phyloP scores from a whole-genome alignment of 2,888 invertebrate species.

The Caenorhabditis sinica region DNA sequence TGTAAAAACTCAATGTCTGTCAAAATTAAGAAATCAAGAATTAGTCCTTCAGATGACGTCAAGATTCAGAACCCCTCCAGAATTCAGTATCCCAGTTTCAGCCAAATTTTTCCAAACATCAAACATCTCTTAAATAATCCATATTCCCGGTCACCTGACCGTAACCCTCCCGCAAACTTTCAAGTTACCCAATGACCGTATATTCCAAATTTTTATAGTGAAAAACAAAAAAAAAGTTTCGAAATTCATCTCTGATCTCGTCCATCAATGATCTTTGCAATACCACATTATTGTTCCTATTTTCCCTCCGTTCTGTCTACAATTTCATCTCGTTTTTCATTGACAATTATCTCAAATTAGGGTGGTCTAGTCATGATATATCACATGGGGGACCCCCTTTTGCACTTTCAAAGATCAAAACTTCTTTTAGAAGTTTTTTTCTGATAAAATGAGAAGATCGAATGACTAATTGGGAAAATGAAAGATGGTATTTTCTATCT shows the following conservation, averaged over 20 bases:
- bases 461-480: neutral
- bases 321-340: constrained; percentile 12
- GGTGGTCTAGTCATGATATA: neutral
- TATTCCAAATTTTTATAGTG: too few species aligned
- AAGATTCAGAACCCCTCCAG: too few species aligned
- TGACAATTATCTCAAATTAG: constrained; percentile 2
- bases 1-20: too few species aligned
- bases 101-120: too few species aligned
- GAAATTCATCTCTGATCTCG: constrained; percentile 7
- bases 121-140: too few species aligned
- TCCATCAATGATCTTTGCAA: neutral
- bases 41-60: too few species aligned
- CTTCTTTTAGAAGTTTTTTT: neutral
- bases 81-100: too few species aligned
- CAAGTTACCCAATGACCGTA: too few species aligned
- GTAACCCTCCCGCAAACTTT: too few species aligned
- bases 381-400: neutral
- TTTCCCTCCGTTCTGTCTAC: neutral
- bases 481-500: neutral
- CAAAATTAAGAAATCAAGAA: too few species aligned
- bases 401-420: constrained; percentile 28
- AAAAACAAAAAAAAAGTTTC: too few species aligned
- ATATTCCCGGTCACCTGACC: too few species aligned
- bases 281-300: neutral
- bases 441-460: neutral